Evolutionary conservation across 1,140 invertebrate genomes (phyloP).

Genomic region (Gryon sp.): DNA sequence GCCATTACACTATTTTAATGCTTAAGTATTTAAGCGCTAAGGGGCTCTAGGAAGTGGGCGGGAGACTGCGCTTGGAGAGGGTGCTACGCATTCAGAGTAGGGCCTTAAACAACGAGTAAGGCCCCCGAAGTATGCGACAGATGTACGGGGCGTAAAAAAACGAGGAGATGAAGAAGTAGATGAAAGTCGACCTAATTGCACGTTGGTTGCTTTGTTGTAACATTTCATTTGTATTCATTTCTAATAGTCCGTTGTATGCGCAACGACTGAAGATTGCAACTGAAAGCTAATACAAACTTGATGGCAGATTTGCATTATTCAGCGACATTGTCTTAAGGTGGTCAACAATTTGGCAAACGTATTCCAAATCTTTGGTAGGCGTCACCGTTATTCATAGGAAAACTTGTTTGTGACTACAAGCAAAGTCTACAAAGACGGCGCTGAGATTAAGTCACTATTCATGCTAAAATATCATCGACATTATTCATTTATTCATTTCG

Average conservation of each 20-base stretch:
- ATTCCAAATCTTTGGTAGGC: conserved; percentile 65
- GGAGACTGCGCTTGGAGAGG: conserved; percentile 59
- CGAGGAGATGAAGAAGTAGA: too few species aligned
- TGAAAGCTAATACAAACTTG: conserved; percentile 25
- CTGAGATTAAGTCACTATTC: too few species aligned
- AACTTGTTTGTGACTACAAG: conserved; percentile 6
- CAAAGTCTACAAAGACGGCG: background rate
- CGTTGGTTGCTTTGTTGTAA: conserved; percentile 30
- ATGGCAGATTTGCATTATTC: conserved; percentile 40
- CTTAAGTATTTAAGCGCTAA: conserved; percentile 72
- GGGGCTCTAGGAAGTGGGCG: conserved; percentile 73
- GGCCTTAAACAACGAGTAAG: conserved; percentile 53
- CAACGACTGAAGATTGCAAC: conserved; percentile 12
- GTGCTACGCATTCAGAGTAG: conserved; percentile 61
- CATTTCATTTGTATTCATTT: conserved; percentile 45
- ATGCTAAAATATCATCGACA: background rate
- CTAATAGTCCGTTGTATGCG: conserved; percentile 23
- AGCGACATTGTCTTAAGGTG: conserved; percentile 37
- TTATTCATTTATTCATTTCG: too few species aligned
- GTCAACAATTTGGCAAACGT: conserved; percentile 48
- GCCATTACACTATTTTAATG: conserved; percentile 74
- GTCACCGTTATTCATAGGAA: conserved; percentile 37
- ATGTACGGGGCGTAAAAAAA: conserved; percentile 57
- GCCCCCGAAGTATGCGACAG: conserved; percentile 61
- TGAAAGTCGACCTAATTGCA: conserved; percentile 59